phyloP scores from a whole-genome alignment of 2,888 invertebrate genomes.

The Argynnis bischoffii region DNA sequence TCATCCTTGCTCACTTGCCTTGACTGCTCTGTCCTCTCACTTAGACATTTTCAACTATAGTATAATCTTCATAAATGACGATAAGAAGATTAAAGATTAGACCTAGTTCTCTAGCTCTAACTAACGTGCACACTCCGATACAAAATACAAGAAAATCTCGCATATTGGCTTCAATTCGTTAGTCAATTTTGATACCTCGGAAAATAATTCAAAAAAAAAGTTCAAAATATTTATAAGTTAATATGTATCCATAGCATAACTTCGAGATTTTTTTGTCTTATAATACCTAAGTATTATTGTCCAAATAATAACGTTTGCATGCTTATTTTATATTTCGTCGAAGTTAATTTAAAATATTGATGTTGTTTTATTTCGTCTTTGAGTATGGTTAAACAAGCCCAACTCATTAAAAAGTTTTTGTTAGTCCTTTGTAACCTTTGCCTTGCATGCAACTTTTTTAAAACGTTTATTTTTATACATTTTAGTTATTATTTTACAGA shows the following conservation, averaged over 20 bases:
- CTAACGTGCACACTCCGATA: background rate
- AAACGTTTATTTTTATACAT: background rate
- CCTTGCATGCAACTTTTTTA: background rate
- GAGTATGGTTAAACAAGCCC: conserved; percentile 14
- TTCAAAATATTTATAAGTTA: no score
- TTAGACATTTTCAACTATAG: conserved; percentile 1
- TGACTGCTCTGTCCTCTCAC: conserved; percentile 68
- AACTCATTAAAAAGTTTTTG: conserved; percentile 23
- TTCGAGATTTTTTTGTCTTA: no score
- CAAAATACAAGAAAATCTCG: background rate
- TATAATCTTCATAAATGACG: background rate
- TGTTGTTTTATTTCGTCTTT: conserved; percentile 2
- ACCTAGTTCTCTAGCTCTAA: no score
- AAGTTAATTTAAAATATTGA: conserved; percentile 4
- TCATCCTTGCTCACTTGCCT: conserved; percentile 72
- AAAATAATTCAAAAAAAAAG: background rate
- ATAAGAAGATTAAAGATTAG: no score
- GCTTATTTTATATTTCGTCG: conserved; percentile 11
- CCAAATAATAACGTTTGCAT: background rate
- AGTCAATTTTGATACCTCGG: background rate
- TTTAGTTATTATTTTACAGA: background rate
- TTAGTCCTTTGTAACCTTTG: conserved; percentile 15
- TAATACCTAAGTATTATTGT: background rate
- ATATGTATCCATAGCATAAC: no score
- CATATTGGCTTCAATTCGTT: background rate